Evolutionary conservation across 1,140 invertebrate species (phyloP), one percentile per base, ranked within the genome.

Genomic region (Apis laboriosa): DNA sequence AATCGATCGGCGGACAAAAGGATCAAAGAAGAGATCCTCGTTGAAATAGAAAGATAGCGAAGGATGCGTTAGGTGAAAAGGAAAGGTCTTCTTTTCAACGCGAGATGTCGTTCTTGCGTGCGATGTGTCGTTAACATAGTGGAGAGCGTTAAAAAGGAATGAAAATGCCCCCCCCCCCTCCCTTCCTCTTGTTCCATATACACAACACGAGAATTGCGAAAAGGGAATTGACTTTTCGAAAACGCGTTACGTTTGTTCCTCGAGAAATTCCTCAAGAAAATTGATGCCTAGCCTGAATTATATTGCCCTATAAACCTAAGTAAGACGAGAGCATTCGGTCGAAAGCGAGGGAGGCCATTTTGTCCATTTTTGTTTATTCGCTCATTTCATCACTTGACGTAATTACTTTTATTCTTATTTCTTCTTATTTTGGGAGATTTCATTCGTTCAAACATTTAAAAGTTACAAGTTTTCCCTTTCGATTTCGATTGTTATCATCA

Each of bases 1-100:
- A 43, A 55, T 49, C 71, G 24, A n/a, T 0, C 19, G 9, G 9
- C 12, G 71, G 34, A 83, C 68, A 78, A 83, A 72, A 56, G 80
- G 67, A 63, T 77, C 67, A 68, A 79, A 72, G 72, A 51, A 4
- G 5, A 76, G 5, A 76, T 49, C 34, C n/a, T 49, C 8, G 43
- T 13, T 58, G 17, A 49, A 56, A 17, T 55, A 17, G 9, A 58
- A 11, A 3, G 34, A 34, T 34, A 34, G 34, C 5, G 34, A 34
- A 34, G 34, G 34, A 43, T 34, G n/a, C 17, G n/a, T 13, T 8
- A 28, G 61, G 73, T 63, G 63, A 58, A 34, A 76, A 51, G 53
- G 21, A 49, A 34, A 19, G 24, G 24, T 24, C 17, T 60, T 72
- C 51, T 51, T 58, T 73, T 79, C 12, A 61, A 43, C 21, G 11